These are phyloP conservation scores for Machimus atricapillus DNA, from an alignment of 2,888 invertebrate species.

Conservation along the genomic window DNA sequence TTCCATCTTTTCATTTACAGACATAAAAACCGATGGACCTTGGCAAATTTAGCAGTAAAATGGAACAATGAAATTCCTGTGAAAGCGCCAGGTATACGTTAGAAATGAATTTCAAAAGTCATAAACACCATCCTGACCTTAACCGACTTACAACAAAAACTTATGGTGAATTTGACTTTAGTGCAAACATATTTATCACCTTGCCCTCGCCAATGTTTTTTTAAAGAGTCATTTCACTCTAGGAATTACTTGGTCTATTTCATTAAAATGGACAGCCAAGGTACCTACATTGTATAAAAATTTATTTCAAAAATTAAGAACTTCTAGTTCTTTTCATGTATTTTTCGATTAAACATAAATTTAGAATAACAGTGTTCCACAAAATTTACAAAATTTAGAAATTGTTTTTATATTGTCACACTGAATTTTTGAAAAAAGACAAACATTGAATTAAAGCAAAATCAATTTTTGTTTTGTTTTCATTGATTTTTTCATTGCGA, in stretches of 20 bases:
- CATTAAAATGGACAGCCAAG: too few relatives aligned
- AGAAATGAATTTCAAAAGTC: background rate
- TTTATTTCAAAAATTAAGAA: too few relatives aligned
- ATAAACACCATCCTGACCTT: slow-evolving; percentile 28
- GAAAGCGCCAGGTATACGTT: slow-evolving; percentile 35
- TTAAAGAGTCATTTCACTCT: background rate
- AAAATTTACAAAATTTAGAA: too few relatives aligned
- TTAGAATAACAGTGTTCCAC: too few relatives aligned
- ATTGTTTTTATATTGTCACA: too few relatives aligned
- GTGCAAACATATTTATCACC: background rate
- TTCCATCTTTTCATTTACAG: background rate
- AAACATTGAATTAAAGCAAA: background rate
- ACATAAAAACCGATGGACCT: background rate
- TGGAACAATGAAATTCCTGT: background rate
- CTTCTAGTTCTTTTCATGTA: too few relatives aligned
- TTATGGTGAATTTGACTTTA: background rate
- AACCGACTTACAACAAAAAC: background rate
- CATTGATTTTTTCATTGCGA: background rate
- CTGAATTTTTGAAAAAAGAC: background rate
- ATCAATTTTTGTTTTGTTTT: background rate
- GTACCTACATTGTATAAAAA: too few relatives aligned
- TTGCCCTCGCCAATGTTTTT: background rate
- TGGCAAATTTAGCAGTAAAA: slow-evolving; percentile 2
- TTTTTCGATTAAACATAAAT: too few relatives aligned
- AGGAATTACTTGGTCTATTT: background rate